Percentiles rank a stretch among this genome's conserved stretches.
Conservation (phyloP, 2,113 vertebrate species). For the Rattus norvegicus region GRCr8 NC_086019.1:88833501-88834000, state of each 20-base stretch:
- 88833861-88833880: not conserved
- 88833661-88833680: not conserved
- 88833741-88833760: not conserved
- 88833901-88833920: not conserved
- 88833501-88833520: slow-evolving; percentile 11
- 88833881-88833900: not conserved
- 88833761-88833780: not conserved
- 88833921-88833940: not conserved
- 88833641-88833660: not conserved
- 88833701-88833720: not conserved
- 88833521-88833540: slow-evolving; percentile 53
- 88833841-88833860: not conserved
- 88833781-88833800: not conserved
- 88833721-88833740: not conserved
- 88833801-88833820: not conserved
- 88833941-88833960: not conserved
- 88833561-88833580: not conserved
- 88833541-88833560: not conserved
- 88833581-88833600: not conserved
- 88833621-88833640: rapidly evolving
- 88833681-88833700: not conserved
- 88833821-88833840: not conserved
- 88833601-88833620: not conserved
- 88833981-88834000: not conserved
- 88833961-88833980: not conserved